A percentile compares a stretch with the other conserved stretches of the same genome.
Evolutionary conservation across 2,888 invertebrate genomes (phyloP).

Genomic region (Scaptomyza polygonia): DNA sequence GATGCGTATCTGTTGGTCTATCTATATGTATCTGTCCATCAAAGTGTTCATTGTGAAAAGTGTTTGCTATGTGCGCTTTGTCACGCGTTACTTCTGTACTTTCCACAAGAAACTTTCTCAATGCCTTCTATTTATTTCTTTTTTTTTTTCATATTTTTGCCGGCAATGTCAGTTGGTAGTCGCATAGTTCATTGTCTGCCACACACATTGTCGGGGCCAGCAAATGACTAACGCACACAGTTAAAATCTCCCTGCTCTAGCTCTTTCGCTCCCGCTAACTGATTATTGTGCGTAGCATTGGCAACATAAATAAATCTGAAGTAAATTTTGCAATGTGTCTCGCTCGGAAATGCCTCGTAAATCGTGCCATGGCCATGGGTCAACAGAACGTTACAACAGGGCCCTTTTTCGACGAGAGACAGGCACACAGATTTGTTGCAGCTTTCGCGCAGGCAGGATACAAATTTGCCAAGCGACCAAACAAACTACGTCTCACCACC

Average conservation of each 20-base stretch:
- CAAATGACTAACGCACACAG: constrained; percentile 46
- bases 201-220: constrained; percentile 48
- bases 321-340: constrained; percentile 81
- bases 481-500: neutral
- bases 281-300: constrained; percentile 53
- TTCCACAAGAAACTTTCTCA: constrained; percentile 26
- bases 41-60: constrained; percentile 73
- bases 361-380: constrained; percentile 78
- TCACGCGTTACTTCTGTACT: constrained; percentile 70
- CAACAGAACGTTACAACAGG: constrained; percentile 47
- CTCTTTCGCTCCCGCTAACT: constrained; percentile 18
- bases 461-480: constrained; percentile 69
- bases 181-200: constrained; percentile 67
- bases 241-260: neutral
- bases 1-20: constrained; percentile 44
- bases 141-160: constrained; percentile 57
- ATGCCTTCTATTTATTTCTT: constrained; percentile 13
- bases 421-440: constrained; percentile 74
- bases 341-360: constrained; percentile 82
- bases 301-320: constrained; percentile 79
- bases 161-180: constrained; percentile 18
- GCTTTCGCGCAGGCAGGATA: constrained; percentile 68
- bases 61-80: constrained; percentile 64
- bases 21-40: constrained; percentile 62
- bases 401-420: constrained; percentile 45